Evolutionary conservation across 2,888 invertebrate species (phyloP).

Genomic region (Bugulina stolonifera): DNA sequence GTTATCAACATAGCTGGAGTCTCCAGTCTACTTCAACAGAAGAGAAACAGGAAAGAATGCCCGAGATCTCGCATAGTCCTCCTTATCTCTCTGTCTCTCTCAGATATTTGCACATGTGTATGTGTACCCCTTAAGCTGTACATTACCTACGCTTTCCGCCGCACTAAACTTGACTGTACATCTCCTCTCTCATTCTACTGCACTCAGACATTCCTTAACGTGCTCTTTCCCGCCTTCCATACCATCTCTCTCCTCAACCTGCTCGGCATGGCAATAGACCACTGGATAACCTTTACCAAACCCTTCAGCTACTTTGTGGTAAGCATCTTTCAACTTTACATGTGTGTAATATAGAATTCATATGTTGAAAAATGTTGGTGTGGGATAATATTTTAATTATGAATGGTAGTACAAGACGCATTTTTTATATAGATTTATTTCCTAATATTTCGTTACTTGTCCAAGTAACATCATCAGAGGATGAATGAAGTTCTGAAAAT

Average conservation of each 20-base stretch:
- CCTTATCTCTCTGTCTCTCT: slow-evolving; percentile 29
- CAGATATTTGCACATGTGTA: slow-evolving; percentile 29
- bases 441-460: too few species aligned
- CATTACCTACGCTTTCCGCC: not conserved
- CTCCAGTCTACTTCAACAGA: not conserved
- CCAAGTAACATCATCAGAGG: too few species aligned
- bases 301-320: slow-evolving; percentile 29
- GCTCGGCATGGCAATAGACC: slow-evolving; percentile 30
- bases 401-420: too few species aligned
- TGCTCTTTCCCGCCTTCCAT: slow-evolving; percentile 27
- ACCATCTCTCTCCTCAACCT: slow-evolving; percentile 30
- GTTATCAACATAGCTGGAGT: not conserved
- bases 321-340: too few species aligned
- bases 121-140: slow-evolving; percentile 25
- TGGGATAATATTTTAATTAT: too few species aligned
- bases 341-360: too few species aligned
- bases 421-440: too few species aligned
- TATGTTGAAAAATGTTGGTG: too few species aligned
- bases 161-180: not conserved
- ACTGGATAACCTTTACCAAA: slow-evolving; percentile 30
- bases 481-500: too few species aligned
- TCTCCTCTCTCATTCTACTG: slow-evolving; percentile 26
- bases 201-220: slow-evolving; percentile 4
- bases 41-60: not conserved
- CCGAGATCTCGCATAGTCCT: slow-evolving; percentile 29